Evolutionary conservation across 2,888 invertebrate species (phyloP), one percentile per base, ranked within the genome.

Genomic region (Pomacea canaliculata): DNA sequence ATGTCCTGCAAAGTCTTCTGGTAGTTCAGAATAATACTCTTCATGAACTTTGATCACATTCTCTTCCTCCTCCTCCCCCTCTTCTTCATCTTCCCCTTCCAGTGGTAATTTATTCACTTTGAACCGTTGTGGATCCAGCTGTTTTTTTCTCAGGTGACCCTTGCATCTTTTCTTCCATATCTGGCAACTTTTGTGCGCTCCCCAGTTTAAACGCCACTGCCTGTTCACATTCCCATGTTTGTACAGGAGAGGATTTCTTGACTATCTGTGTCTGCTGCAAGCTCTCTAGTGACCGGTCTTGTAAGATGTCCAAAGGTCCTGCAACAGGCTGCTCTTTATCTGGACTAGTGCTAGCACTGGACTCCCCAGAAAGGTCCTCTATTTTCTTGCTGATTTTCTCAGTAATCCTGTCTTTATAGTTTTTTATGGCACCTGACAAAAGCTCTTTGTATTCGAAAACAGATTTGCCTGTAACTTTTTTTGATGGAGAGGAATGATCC

Each of bases 301-400:
- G 71, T 46, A 62, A 46, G 4, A 70, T 62, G 16, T 37, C 70
- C 19, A 78, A 23, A 65, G 60, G 68, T n/a, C 56, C 73, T 13
- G 69, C 62, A 46, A 76, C 71, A 46, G 76, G 62, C 18, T 76
- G 71, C 67, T 82, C 81, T 49, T 79, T 80, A 23, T 80, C 81
- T 68, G 82, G 80, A 70, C 79, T 79, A 72, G 79, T 76, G 59
- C 78, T 81, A 13, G 81, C 76, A 66, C 81, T 80, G 37, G 82
- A 81, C 18, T 83, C 80, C 16, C 81, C 80, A 16, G 84, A 84
- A 71, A 88, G 76, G 70, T 86, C 86, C 70, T 86, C 87, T 49
- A 84, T 81, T 73, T 83, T 86, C 76, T 84, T 85, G 10, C 79
- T 80, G 56, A 87, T 83, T 71, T 82, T 83, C 63, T 85, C 87